Base-by-base conservation (phyloP, 2,113 vertebrate genomes). In the Lepus timidus region DNA sequence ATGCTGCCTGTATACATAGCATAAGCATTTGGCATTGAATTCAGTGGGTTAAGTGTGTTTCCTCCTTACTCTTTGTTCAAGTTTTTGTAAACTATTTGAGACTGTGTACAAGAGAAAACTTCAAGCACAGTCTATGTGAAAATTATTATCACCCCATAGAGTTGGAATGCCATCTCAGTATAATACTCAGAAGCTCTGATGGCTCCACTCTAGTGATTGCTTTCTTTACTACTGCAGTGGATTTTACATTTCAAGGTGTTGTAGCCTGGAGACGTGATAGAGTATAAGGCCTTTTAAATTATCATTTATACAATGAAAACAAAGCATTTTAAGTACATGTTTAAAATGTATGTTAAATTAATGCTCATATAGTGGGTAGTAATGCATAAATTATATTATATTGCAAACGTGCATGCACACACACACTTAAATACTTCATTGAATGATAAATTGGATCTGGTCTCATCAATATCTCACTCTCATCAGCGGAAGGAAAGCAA, bases 201-300 rank as follows among this genome's bases (percentile, higher is more conserved):
- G 23, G 17, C 44, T 65, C 36, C 2, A 5, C 8, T 33, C 6
- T 14, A 39, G 12, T 11, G 19, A 14, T 67, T 29, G 10, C 49
- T 75, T 85, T 52, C 14, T 64, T 68, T 65, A 52, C 7, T 27
- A 36, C 20, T 74, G 8, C 22, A 31, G 44, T 29, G 0, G 22
- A 80, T 75, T 74, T 93, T 68, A 68, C 23, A 52, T 93, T 85
- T 74, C 49, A 67, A 78, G 23, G n/a, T 61, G 71, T 8, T 71
- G 5, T 65, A 44, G 74, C 22, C 20, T 33, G 16, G 61, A 76
- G 49, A 90, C 4, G 12, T 33, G 14, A 12, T 13, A 76, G 52
- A 44, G 3, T 16, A 20, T 16, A 25, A 27, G 27, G 23, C 1
- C 20, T 73, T 80, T 82, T 33, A 36, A 73, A 67, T 55, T 91